Base-by-base conservation (phyloP, 2,888 invertebrate genomes). In the Acrobasis suavella region DNA sequence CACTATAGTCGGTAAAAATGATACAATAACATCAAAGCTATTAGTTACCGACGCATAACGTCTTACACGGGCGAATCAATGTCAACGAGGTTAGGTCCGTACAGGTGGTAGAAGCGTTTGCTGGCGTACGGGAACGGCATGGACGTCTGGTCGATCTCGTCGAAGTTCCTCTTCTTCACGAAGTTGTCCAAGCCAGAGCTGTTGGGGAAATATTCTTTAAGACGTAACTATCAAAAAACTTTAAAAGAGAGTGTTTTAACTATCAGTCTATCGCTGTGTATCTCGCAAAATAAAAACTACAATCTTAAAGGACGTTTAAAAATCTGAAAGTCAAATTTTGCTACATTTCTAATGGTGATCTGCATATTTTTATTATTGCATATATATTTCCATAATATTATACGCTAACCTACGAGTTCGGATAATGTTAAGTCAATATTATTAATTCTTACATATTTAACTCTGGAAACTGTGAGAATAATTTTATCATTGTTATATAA, bases 121-220 rank as follows among this genome's bases (percentile, higher is more conserved):
- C 76, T 75, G 63, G 82, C 82, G 67, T 83, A 89, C 14, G 91
- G 89, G 82, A 91, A 90, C 52, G 90, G 87, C 86, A 91, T 83
- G 17, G 83, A 85, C 3, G 93, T 90, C 15, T 93, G 91, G 80
- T 95, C 94, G 74, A 95, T 94, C 78, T 95, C 95, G 74, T 95
- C 95, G 73, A 95, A 94, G 82, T 94, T 95, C 60, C 90, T 83
- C 71, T 93, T 93, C 77, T 92, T 92, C 65, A 87, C 79, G 69
- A 86, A 94, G 60, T 90, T 89, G 72, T 93, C 92, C 75, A 94
- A 84, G 42, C 90, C 91, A 8, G 92, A 89, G 39, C 93, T 89
- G 74, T 0, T 22, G 51, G 62, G 54, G 15, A 61, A 46, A 17
- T 22, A 38, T 42, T 42, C 9, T 7, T 52, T 39, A 52, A 54